Base-by-base conservation (phyloP, 2,888 invertebrate species). In the Danaus chrysippus region DNA sequence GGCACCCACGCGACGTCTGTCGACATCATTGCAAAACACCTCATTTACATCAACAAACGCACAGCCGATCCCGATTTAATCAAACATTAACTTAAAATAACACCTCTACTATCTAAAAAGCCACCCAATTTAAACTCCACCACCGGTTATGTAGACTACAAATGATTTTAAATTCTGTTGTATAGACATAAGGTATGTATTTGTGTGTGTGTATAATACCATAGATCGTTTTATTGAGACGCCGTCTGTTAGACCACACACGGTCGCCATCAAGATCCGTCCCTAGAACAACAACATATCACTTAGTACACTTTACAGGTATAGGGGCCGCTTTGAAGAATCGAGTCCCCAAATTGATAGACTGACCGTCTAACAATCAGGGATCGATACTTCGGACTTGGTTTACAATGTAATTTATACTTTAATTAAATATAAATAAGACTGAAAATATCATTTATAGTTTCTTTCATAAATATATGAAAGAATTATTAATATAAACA, bases 231-330 rank as follows among this genome's bases (percentile, higher is more conserved):
- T 71, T 66, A 67, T 69, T 64, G 63, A 68, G 66, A 65, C 61
- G 57, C 66, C 65, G 71, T 72, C 70, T 71, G 71, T 76, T 76
- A 73, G 90, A 91, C 90, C 90, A 91, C 90, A 91, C 90, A 90
- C 90, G 85, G 79, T 76, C 78, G 78, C 77, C 84, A 86, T 86
- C 86, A 87, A 84, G 83, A 84, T 80, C 73, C 83, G 81, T 76
- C 84, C 84, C 78, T 85, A 85, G 84, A 87, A 91, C 85, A 89
- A 90, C 89, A 89, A 79, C 80, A 83, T 82, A 82, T 79, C 87
- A 87, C 84, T 89, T 87, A 87, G 86, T 87, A 84, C 84, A 87
- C 81, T 89, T 87, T 79, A 79, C 88, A 87, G 86, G 87, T 88
- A 86, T 83, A 87, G 85, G 83, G 83, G 87, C 84, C 87, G 83